Evolutionary conservation across 2,113 vertebrate species (phyloP).

Genomic region (Phalacrocorax pelagicus): DNA sequence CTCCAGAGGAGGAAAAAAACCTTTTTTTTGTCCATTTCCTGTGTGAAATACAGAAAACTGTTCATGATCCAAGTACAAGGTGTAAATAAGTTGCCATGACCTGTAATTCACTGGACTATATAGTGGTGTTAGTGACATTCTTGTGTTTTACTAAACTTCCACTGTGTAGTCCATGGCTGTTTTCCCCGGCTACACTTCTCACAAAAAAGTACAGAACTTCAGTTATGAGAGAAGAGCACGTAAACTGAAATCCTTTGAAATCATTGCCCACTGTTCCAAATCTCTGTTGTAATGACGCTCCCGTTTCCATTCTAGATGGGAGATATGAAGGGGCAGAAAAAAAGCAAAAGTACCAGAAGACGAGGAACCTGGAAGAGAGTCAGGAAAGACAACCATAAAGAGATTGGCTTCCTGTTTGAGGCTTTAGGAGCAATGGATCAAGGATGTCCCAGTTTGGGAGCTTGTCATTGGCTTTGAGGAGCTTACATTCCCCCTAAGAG

Average conservation of each 20-base stretch:
- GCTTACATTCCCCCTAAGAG: neutral
- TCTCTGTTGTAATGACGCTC: neutral
- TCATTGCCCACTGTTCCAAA: neutral
- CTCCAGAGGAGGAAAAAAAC: neutral
- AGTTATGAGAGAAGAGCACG: neutral
- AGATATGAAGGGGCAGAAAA: neutral
- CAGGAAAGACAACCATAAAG: neutral
- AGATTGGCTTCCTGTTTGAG: neutral
- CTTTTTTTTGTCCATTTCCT: neutral
- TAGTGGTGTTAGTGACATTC: neutral
- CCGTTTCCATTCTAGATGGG: neutral
- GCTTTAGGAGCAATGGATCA: neutral
- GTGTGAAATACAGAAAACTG: neutral
- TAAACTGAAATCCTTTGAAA: neutral
- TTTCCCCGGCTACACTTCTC: neutral
- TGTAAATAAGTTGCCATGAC: neutral
- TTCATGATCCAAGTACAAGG: neutral
- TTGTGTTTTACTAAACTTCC: neutral
- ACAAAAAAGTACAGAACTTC: neutral
- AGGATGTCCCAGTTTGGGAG: neutral
- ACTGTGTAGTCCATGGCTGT: neutral
- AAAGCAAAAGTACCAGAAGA: neutral
- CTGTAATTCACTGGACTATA: neutral
- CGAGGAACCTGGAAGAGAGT: neutral
- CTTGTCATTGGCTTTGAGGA: neutral